phyloP scores from a whole-genome alignment of 1,140 invertebrate genomes.

The Aricia agestis region DNA sequence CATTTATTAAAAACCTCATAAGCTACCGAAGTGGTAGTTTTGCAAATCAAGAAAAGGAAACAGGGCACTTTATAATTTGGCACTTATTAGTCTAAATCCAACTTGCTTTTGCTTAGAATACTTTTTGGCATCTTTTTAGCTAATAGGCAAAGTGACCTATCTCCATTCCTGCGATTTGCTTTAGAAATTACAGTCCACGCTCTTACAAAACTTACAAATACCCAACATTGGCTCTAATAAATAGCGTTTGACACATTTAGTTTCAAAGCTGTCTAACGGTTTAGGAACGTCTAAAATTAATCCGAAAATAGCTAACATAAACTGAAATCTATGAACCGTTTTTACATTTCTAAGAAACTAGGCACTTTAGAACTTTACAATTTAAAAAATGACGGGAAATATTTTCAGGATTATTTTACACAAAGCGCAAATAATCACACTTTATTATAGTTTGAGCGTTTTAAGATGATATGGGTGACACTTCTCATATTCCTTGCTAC shows the following conservation, averaged over 20 bases:
- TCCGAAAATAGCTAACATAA: too few species aligned
- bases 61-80: neutral
- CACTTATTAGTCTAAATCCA: neutral
- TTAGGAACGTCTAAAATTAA: neutral
- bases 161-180: neutral
- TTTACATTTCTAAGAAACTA: slow-evolving; percentile 19
- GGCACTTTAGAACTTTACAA: slow-evolving; percentile 21
- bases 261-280: neutral
- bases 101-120: neutral
- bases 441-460: neutral
- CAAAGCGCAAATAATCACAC: slow-evolving; percentile 2
- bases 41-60: slow-evolving; percentile 8
- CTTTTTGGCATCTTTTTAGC: neutral
- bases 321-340: neutral
- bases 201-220: slow-evolving; percentile 20
- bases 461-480: too few species aligned
- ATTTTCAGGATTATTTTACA: slow-evolving; percentile 7
- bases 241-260: neutral
- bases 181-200: slow-evolving; percentile 26
- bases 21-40: slow-evolving; percentile 46
- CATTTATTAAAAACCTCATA: slow-evolving; percentile 53
- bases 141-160: neutral
- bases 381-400: neutral
- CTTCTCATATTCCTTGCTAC: too few species aligned
- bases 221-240: slow-evolving; percentile 14